Evolutionary conservation across 1,140 invertebrate genomes (phyloP), one percentile per base, ranked within the genome.

Genomic region (Spodoptera litura): DNA sequence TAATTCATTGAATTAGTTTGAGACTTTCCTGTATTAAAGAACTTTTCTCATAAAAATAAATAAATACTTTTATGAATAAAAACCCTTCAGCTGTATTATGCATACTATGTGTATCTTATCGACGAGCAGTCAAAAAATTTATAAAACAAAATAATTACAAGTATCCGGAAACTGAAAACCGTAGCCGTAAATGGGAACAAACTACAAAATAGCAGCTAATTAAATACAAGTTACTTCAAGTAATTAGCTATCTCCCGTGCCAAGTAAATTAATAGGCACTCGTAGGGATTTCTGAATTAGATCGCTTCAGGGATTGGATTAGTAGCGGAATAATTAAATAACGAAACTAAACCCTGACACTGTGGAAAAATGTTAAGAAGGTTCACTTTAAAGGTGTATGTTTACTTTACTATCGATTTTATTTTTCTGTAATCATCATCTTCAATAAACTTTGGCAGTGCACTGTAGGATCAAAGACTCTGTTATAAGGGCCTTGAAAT

Each of bases 291-390:
- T 66, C 62, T 55, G 77, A 59, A 78, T 78, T 72, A 78, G 56
- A 64, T 55, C 55, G 66, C 77, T 68, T 64, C 71, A 55, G 25
- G 71, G 72, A 81, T 78, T 78, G 53, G 52, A 74, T 61, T 74
- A 74, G 71, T 49, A 58, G 74, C 49, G 15, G 51, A 53, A 77
- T 77, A 77, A 77, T 77, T 77, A 77, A 66, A 77, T 77, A 77
- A 77, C 15, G 25, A 58, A 64, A 66, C 61, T 77, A 59, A n/a
- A n/a, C 71, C 55, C 10, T 4, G 8, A 44, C 15, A 11, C 10
- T 3, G 4, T n/a, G 5, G 25, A 68, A 52, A 2, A 3, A 6
- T 13, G 6, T 20, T 44, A 35, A 64, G 61, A 64, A 68, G 25
- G 4, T 15, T 8, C 20, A 53, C 10, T 12, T 53, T 53, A 3